Evolutionary conservation across 2,888 invertebrate genomes (phyloP).

Genomic region (Tenthredo scrophulariae): DNA sequence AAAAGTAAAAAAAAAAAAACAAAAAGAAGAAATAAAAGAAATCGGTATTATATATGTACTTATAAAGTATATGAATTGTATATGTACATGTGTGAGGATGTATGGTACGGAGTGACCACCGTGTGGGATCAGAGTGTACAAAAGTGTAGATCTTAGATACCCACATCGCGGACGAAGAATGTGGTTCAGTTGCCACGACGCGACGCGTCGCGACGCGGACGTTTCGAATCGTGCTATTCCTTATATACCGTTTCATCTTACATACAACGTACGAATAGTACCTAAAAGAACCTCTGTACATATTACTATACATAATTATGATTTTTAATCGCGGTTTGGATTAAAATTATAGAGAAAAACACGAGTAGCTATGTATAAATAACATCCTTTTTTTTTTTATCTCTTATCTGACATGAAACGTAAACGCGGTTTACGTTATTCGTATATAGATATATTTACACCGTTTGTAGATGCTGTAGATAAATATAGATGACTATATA

Average conservation of each 20-base stretch:
- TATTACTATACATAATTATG: neutral
- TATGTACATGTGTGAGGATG: neutral
- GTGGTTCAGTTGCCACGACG: slow-evolving; percentile 44
- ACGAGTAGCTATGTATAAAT: neutral
- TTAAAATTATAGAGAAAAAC: neutral
- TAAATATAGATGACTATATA: neutral
- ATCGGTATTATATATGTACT: too few relatives aligned
- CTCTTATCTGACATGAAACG: neutral
- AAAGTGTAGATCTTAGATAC: slow-evolving; percentile 19
- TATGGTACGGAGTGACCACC: neutral
- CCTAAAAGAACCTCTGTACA: neutral
- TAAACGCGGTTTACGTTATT: neutral
- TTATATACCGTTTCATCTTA: slow-evolving; percentile 35
- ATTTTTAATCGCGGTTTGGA: neutral
- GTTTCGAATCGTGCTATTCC: slow-evolving; percentile 41
- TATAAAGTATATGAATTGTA: too few relatives aligned
- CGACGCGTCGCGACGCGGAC: slow-evolving; percentile 11
- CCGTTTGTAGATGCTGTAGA: neutral
- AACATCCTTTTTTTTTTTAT: neutral
- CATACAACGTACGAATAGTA: neutral
- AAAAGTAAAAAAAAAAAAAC: neutral
- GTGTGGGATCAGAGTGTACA: slow-evolving; percentile 10
- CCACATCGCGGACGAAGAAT: slow-evolving; percentile 31
- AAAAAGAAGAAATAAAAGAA: neutral
- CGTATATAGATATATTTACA: neutral